Base-by-base conservation (phyloP, 1,140 invertebrate species). In the Papilio dardanus region DNA sequence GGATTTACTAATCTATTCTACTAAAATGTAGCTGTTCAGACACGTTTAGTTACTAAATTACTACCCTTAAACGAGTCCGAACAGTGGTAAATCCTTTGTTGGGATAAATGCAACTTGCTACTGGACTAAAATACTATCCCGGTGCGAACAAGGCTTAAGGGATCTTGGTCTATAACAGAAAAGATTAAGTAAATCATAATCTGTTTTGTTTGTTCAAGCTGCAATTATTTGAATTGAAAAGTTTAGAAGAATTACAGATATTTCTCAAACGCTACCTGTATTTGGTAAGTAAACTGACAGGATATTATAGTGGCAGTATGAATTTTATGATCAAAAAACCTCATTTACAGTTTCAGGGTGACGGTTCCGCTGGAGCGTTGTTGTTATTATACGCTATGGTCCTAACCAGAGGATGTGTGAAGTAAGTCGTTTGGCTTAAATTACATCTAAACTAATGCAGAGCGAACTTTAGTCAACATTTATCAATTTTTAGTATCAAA, bases 261-360 rank as follows among this genome's bases (percentile, higher is more conserved):
- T 96, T 97, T 84, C 79, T 97, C 40, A 97, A 97, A 84, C 92
- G 96, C 75, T 96, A 97, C 90, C 89, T 96, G 37, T 95, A 96
- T 85, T 89, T 96, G 94, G 97, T 97, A 94, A 95, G 95, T 94
- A 77, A n/a, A 19, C n/a, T 66, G n/a, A n/a, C n/a, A 33, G 16
- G 8, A 21, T 65, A n/a, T n/a, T 30, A 12, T 31, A 65, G 30
- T 30, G 14, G 58, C 14, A 14, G 24, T 21, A 58, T 58, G 7
- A 21, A n/a, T 19, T 24, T 58, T 16, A 21, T 58, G 19, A 31
- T 67, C 2, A 67, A 67, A 7, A 19, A 7, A 50, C 4, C 91
- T 89, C n/a, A n/a, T n/a, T n/a, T n/a, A 71, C 81, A 97, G 97
- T 97, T 97, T 93, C 94, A 96, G 90, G 95, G 95, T 54, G 96